These are phyloP conservation scores for Trichechus manatus DNA, from an alignment of 2,113 vertebrate species.

Conservation along the genomic window DNA sequence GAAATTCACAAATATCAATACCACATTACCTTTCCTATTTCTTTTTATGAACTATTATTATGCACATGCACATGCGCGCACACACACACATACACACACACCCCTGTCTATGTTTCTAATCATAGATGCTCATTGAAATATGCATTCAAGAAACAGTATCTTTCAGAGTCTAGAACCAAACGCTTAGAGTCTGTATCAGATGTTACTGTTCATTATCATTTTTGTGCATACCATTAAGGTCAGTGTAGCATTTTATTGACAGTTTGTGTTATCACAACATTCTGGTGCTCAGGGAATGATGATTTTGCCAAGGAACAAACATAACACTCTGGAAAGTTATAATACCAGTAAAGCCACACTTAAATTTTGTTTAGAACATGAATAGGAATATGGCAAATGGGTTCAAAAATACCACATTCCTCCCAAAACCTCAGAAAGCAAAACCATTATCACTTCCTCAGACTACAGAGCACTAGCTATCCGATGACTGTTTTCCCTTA, in stretches of 20 bases:
- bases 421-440: conserved; percentile 33
- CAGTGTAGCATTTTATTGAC: neutral
- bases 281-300: neutral
- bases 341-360: neutral
- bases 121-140: neutral
- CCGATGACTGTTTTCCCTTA: conserved; percentile 15
- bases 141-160: neutral
- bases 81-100: too few relatives aligned
- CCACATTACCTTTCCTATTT: neutral
- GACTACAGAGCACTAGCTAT: neutral
- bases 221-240: neutral
- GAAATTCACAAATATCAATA: conserved; percentile 4
- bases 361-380: neutral
- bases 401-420: conserved; percentile 18
- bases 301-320: neutral
- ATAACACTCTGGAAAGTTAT: neutral
- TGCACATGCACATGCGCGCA: neutral
- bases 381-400: neutral
- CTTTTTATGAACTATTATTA: neutral
- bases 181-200: neutral
- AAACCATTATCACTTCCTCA: conserved; percentile 23
- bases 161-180: neutral
- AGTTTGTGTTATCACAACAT: neutral
- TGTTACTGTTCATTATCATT: neutral
- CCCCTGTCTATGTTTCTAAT: neutral